phyloP scores from a whole-genome alignment of 1,140 invertebrate species.

The Drosophila orena region DNA sequence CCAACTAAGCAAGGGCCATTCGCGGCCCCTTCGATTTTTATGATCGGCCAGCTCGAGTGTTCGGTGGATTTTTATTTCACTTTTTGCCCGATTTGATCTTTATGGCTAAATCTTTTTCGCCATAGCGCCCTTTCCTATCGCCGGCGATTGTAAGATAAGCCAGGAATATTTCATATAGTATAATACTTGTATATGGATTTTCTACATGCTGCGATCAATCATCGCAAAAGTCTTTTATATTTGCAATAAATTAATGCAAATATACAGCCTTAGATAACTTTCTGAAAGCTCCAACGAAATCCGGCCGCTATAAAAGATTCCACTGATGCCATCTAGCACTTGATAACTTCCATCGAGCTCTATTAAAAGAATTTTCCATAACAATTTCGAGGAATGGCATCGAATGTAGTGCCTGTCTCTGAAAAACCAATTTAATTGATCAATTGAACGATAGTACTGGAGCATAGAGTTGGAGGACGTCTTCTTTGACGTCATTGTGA shows the following conservation, averaged over 20 bases:
- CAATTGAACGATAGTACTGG: slow-evolving; percentile 16
- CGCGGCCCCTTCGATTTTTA: slow-evolving; percentile 22
- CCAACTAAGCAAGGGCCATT: background rate
- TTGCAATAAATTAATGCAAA: slow-evolving; percentile 72
- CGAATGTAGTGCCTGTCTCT: too few species aligned
- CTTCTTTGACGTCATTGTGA: slow-evolving; percentile 31
- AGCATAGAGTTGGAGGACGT: background rate
- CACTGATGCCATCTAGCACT: slow-evolving; percentile 14
- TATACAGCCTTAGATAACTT: slow-evolving; percentile 66
- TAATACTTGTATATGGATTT: slow-evolving; percentile 23
- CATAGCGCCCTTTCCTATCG: slow-evolving; percentile 37
- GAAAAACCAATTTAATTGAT: slow-evolving; percentile 13
- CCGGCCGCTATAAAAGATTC: slow-evolving; percentile 29
- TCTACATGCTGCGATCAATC: slow-evolving; percentile 55
- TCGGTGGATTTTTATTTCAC: slow-evolving; percentile 40
- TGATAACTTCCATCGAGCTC: slow-evolving; percentile 20
- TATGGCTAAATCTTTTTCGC: slow-evolving; percentile 47
- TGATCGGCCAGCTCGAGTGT: slow-evolving; percentile 28
- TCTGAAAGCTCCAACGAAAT: slow-evolving; percentile 43
- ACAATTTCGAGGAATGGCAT: background rate
- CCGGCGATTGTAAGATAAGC: slow-evolving; percentile 33
- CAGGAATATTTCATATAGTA: slow-evolving; percentile 5
- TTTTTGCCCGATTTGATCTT: slow-evolving; percentile 19
- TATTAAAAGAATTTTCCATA: slow-evolving; percentile 37
- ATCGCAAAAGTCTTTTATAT: slow-evolving; percentile 65